Percentiles rank a stretch among this genome's conserved stretches.
Conservation (phyloP, 2,797 vertebrate species). For the Cyclura pinguis region DNA sequence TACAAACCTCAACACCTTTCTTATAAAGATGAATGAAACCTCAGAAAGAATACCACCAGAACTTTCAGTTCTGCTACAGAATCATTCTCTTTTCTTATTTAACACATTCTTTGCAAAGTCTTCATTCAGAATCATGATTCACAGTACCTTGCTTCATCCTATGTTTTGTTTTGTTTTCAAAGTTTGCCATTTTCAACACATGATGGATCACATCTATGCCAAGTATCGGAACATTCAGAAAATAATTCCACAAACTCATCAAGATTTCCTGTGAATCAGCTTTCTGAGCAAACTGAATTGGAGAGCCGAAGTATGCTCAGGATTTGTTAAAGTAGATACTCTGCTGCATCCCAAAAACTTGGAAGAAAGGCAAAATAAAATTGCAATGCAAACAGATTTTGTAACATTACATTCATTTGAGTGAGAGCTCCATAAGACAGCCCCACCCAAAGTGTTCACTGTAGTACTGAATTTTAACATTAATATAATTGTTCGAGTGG, state of each 20-base stretch:
- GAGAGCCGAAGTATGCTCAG: background rate
- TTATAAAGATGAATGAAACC: background rate
- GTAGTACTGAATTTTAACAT: background rate
- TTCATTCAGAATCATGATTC: constrained; percentile 6
- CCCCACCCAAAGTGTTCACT: background rate
- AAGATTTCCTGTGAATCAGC: background rate
- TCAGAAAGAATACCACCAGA: background rate
- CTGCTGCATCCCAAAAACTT: too few relatives aligned
- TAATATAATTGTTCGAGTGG: background rate
- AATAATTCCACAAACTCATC: background rate
- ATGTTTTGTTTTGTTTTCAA: background rate
- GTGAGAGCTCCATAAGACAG: background rate
- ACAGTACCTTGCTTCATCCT: background rate
- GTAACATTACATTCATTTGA: background rate
- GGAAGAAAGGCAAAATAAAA: background rate
- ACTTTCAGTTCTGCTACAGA: background rate
- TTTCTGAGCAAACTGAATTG: background rate
- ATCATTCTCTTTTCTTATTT: background rate
- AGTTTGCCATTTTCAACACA: background rate
- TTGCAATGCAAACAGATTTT: background rate
- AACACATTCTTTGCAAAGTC: background rate
- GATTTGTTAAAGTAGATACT: background rate
- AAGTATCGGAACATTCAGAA: background rate
- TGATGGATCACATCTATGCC: constrained; percentile 6
- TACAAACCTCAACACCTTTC: background rate